These are phyloP conservation scores for Heteractis magnifica DNA, from an alignment of 92 coral and sea anemone species.

Conservation along the genomic window DNA sequence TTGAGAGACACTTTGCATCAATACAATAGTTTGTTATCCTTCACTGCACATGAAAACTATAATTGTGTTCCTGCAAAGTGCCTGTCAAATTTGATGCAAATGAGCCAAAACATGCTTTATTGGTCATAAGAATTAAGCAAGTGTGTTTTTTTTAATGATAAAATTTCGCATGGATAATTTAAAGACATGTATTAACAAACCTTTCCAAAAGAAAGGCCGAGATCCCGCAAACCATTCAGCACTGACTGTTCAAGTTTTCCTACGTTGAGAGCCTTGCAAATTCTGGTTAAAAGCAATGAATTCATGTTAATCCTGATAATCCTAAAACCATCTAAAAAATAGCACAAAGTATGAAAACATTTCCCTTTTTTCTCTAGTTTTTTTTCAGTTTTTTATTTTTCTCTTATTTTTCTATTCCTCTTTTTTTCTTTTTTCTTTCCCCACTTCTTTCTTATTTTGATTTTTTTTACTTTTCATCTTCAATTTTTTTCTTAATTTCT, in stretches of 20 bases:
- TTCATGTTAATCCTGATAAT: too few species aligned
- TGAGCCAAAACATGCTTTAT: too few species aligned
- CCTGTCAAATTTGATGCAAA: too few species aligned
- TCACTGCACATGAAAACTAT: too few species aligned
- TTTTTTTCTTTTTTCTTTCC: background rate
- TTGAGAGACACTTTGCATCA: too few species aligned
- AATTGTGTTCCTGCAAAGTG: too few species aligned
- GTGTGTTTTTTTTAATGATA: background rate
- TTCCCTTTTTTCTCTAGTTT: too few species aligned
- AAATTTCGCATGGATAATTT: too few species aligned
- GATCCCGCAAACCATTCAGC: conserved; percentile 84
- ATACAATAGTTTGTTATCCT: too few species aligned
- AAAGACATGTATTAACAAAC: background rate
- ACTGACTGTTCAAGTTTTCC: conserved; percentile 94
- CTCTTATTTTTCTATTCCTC: background rate
- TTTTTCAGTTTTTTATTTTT: too few species aligned
- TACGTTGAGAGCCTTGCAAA: conserved; percentile 88
- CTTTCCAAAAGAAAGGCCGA: conserved; percentile 68
- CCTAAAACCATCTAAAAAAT: too few species aligned
- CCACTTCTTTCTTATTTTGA: background rate
- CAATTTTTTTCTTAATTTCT: background rate
- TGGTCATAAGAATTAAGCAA: background rate
- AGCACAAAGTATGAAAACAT: too few species aligned
- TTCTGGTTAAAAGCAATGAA: conserved; percentile 35
- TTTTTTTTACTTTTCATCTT: background rate